A percentile compares a stretch with the other conserved stretches of the same genome.
Conservation (phyloP, 2,113 vertebrate species). For the Plecturocebus donacophilus region DNA sequence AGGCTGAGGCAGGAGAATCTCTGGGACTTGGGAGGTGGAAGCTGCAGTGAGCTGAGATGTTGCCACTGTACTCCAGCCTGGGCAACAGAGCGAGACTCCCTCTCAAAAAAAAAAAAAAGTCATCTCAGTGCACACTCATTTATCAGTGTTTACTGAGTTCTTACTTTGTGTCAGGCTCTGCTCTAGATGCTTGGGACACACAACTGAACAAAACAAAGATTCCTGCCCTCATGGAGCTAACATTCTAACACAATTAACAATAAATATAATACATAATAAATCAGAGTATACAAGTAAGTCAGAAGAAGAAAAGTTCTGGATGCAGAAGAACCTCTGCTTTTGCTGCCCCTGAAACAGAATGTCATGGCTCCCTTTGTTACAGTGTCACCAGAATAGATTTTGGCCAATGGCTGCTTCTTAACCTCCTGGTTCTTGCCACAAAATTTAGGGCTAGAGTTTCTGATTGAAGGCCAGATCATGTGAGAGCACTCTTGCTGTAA, state of each 20-base stretch:
- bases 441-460: neutral
- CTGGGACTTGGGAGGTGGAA: too few species aligned
- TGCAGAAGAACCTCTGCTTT: neutral
- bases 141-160: neutral
- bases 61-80: too few species aligned
- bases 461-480: neutral
- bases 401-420: neutral
- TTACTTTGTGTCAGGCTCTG: neutral
- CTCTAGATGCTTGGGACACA: neutral
- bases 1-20: too few species aligned
- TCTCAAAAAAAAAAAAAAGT: neutral
- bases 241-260: neutral
- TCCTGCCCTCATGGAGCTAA: neutral
- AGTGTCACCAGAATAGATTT: neutral
- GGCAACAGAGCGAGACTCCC: too few species aligned
- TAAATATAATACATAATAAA: neutral
- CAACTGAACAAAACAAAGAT: neutral
- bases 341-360: neutral
- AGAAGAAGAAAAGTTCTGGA: neutral
- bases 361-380: neutral
- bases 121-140: neutral
- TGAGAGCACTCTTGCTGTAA: neutral
- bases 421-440: neutral
- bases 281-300: neutral
- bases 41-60: too few species aligned